Base-by-base conservation (phyloP, 2,113 vertebrate genomes). In the Caloenas nicobarica region DNA sequence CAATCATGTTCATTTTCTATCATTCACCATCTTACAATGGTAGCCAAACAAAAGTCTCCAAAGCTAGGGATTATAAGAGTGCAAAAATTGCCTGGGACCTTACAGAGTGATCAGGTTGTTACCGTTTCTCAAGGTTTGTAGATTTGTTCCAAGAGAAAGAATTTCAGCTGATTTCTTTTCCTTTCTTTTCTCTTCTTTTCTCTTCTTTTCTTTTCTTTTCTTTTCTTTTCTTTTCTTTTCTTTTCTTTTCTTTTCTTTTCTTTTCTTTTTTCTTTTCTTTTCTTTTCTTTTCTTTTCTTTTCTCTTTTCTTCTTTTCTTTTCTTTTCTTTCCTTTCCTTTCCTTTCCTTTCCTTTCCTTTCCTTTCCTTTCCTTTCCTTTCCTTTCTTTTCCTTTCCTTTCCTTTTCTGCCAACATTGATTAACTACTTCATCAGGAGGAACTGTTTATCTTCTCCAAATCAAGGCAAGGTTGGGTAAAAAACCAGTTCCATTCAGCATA, bases 21-120 rank as follows among this genome's bases (percentile, higher is more conserved):
- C 85, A 58, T 44, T 94, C 46, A 46, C 10, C 31, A 79, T 91
- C 69, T 86, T 91, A 57, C 51, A 93, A 56, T 14, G 22, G 72
- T 86, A 86, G 61, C 40, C 26, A 54, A 90, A 48, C 7, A 73
- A 92, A 91, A 74, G 23, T 70, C 21, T 86, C 44, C 46, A 84
- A 90, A 95, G 46, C 33, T 48, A 61, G 29, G 50, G 46, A 96
- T 95, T 96, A 80, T 88, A 60, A 33, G 12, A 91, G 26, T 53
- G 26, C 7, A 81, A 89, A 94, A 94, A 96, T 90, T 95, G 72
- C 53, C 87, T 72, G 13, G 24, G 31, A 71, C 28, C 36, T 46
- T 81, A 38, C 56, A 73, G 53, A 95, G 81, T 65, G 51, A 85
- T 64, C 44, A 48, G 18, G 16, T n/a, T 90, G 11, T 61, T 86